Conservation (phyloP, 2,797 vertebrate genomes). For the Macropodus opercularis region DNA sequence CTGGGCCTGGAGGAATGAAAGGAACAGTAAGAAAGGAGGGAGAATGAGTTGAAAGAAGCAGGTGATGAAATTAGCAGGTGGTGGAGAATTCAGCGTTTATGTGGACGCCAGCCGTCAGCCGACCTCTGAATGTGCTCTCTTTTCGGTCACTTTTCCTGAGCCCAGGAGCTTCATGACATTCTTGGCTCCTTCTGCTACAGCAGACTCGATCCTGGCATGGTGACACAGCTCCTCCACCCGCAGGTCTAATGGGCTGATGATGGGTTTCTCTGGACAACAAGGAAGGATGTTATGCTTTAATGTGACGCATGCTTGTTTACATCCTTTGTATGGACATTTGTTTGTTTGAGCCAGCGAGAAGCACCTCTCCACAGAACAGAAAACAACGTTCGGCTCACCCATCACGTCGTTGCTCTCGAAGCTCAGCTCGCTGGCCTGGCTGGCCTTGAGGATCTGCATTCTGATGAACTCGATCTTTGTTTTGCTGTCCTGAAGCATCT, state of each 20-base stretch:
- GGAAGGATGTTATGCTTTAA: background rate
- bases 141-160: slow-evolving; percentile 94
- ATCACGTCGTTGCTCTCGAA: slow-evolving; percentile 92
- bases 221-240: slow-evolving; percentile 97
- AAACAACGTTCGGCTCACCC: slow-evolving; percentile 56
- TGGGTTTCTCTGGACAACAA: slow-evolving; percentile 86
- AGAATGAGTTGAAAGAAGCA: background rate
- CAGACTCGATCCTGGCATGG: slow-evolving; percentile 96
- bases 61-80: background rate
- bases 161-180: slow-evolving; percentile 97
- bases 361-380: background rate
- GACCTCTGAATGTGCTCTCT: slow-evolving; percentile 96
- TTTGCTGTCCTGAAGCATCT: slow-evolving; percentile 99
- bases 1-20: slow-evolving; percentile 85
- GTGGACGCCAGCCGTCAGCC: background rate
- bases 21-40: background rate
- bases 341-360: background rate
- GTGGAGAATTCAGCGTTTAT: background rate
- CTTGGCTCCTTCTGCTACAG: slow-evolving; percentile 97
- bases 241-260: slow-evolving; percentile 94
- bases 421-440: slow-evolving; percentile 93
- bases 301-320: background rate
- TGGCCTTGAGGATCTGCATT: slow-evolving; percentile 99
- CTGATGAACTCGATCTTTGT: slow-evolving; percentile 99
- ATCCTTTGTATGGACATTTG: background rate